phyloP scores from a whole-genome alignment of 2,888 invertebrate species.

The Ichneumoninae sp. region DNA sequence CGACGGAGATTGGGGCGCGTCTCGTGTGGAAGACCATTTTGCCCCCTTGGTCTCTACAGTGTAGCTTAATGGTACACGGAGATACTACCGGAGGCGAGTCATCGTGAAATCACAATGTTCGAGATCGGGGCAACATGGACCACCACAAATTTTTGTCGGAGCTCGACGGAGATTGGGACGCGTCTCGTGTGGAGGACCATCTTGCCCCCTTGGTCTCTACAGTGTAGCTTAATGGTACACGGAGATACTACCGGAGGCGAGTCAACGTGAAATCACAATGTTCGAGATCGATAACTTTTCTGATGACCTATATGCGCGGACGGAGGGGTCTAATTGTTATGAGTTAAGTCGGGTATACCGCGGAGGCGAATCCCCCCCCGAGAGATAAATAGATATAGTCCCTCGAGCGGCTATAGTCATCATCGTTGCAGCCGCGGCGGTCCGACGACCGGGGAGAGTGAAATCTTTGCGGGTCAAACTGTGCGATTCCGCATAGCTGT shows the following conservation, averaged over 20 bases:
- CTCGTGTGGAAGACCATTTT: background rate
- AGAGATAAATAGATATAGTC: constrained; percentile 12
- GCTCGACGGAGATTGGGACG: background rate
- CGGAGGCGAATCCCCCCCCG: constrained; percentile 9
- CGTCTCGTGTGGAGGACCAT: background rate
- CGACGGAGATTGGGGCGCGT: background rate
- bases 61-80: background rate
- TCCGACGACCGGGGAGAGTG: constrained; percentile 40
- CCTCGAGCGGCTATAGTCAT: constrained; percentile 4
- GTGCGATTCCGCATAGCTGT: constrained; percentile 47
- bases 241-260: constrained; percentile 6
- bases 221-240: background rate
- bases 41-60: background rate
- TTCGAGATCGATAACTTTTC: constrained; percentile 39
- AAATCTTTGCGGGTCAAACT: constrained; percentile 64
- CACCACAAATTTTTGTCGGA: too few relatives aligned
- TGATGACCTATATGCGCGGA: constrained; percentile 22
- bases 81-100: constrained; percentile 6
- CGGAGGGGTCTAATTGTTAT: constrained; percentile 31
- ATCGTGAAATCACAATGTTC: background rate
- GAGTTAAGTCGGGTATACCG: constrained; percentile 36
- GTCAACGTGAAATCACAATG: background rate
- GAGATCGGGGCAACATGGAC: too few relatives aligned
- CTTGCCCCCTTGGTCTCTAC: background rate
- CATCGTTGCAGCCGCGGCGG: constrained; percentile 15